Evolutionary conservation across 2,888 invertebrate species (phyloP).

Genomic region (Mactromeris polynyma): DNA sequence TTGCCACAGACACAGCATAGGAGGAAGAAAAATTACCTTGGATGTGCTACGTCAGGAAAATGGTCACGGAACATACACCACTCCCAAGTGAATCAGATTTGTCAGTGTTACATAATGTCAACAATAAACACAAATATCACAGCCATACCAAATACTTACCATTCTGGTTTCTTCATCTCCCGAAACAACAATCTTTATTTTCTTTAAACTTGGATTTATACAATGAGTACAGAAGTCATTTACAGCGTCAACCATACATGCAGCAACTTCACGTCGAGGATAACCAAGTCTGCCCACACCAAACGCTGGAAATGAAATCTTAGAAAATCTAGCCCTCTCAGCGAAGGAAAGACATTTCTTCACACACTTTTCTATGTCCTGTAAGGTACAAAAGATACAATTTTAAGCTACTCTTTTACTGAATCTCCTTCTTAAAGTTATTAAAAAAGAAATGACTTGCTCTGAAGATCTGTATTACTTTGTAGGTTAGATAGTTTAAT

Average conservation of each 20-base stretch:
- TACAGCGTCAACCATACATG: neutral
- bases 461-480: no score
- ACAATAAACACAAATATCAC: no score
- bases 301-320: slow-evolving; percentile 10
- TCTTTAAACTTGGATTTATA: neutral
- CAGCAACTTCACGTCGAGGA: neutral
- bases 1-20: no score
- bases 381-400: neutral
- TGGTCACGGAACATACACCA: no score
- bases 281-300: neutral
- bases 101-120: no score
- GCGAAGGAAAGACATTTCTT: slow-evolving; percentile 1
- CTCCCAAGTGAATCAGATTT: no score
- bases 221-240: neutral
- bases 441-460: no score
- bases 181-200: neutral
- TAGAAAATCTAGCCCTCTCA: neutral
- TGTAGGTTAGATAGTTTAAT: no score
- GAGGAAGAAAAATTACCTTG: no score
- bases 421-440: no score
- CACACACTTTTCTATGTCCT: slow-evolving; percentile 12
- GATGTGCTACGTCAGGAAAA: no score
- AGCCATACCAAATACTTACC: neutral
- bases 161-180: neutral
- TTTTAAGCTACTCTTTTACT: no score